Evolutionary conservation across 2,113 vertebrate species (phyloP).

Genomic region (Eclectus roratus): DNA sequence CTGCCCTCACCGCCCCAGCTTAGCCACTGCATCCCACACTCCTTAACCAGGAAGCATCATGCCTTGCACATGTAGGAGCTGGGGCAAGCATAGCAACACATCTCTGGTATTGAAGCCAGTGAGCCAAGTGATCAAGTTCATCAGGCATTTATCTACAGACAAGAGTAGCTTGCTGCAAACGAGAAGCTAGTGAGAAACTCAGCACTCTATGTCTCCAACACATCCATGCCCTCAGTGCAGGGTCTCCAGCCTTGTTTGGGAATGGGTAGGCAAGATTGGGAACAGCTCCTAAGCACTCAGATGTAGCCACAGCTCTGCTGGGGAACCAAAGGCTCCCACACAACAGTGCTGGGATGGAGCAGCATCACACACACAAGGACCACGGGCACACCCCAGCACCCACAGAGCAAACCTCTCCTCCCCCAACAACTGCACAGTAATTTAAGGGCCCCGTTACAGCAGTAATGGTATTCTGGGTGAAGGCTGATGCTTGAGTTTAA

Average conservation of each 20-base stretch:
- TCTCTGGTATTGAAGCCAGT: background rate
- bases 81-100: fast-evolving
- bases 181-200: fast-evolving
- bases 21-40: fast-evolving
- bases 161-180: fast-evolving
- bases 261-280: fast-evolving
- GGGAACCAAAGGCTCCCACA: fast-evolving
- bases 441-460: background rate
- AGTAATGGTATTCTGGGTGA: fast-evolving
- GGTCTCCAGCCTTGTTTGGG: fast-evolving
- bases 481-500: background rate
- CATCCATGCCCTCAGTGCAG: fast-evolving
- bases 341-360: fast-evolving
- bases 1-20: background rate
- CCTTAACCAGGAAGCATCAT: fast-evolving
- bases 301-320: background rate
- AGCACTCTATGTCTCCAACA: fast-evolving
- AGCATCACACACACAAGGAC: fast-evolving
- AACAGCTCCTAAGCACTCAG: fast-evolving
- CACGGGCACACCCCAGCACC: fast-evolving
- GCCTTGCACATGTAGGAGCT: background rate
- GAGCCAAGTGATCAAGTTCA: fast-evolving
- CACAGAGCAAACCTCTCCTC: background rate
- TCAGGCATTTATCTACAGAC: background rate
- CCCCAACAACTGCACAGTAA: background rate